Conservation (phyloP, 1,140 invertebrate genomes). For the Sipha flava region DNA sequence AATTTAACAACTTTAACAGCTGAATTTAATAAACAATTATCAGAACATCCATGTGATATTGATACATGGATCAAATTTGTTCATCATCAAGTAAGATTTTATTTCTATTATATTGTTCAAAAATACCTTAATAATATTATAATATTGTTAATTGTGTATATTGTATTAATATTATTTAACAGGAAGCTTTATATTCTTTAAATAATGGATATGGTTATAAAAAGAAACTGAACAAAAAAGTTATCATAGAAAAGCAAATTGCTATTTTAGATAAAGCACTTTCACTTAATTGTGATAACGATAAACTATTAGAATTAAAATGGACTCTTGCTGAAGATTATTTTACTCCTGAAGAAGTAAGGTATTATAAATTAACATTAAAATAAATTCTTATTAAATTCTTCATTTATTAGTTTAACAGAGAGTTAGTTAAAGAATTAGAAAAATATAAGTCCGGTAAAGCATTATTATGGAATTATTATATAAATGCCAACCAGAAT, state of each 20-base stretch:
- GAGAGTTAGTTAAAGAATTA: conserved; percentile 11
- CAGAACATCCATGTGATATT: conserved; percentile 47
- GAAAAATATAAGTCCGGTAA: conserved; percentile 37
- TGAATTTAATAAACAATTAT: conserved; percentile 48
- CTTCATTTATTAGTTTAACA: neutral
- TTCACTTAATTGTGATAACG: conserved; percentile 45
- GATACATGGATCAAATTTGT: conserved; percentile 51
- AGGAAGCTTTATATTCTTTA: conserved; percentile 42
- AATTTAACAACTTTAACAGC: conserved; percentile 46
- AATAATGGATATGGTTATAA: conserved; percentile 44
- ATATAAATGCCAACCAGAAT: conserved; percentile 35
- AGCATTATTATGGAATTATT: conserved; percentile 45
- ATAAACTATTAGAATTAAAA: conserved; percentile 46
- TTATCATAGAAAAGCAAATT: conserved; percentile 49
- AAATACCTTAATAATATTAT: neutral
- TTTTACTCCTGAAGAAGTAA: conserved; percentile 47
- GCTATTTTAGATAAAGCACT: conserved; percentile 52
- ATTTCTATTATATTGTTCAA: conserved; percentile 32
- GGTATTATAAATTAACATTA: neutral
- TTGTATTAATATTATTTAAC: neutral
- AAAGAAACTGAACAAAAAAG: conserved; percentile 44
- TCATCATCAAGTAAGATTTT: conserved; percentile 48
- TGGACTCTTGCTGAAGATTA: conserved; percentile 47
- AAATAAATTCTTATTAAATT: neutral
- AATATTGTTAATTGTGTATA: no score